phyloP scores from a whole-genome alignment of 2,888 invertebrate genomes.

The Xanthia togata region DNA sequence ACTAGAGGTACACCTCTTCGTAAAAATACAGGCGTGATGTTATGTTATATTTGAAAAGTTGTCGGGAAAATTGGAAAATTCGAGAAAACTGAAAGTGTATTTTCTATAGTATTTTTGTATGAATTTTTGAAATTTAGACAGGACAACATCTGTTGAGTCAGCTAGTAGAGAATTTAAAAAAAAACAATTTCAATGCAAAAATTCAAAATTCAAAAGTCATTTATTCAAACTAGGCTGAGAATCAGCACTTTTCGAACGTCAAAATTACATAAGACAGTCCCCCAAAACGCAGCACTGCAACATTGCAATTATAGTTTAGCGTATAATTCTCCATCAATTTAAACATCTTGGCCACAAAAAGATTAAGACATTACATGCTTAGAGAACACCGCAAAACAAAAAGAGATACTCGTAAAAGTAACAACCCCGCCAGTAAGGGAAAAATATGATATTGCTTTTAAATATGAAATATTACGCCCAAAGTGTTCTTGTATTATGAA shows the following conservation, averaged over 20 bases:
- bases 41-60: too few relatives aligned
- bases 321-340: neutral
- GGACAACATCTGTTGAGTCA: neutral
- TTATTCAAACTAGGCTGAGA: too few relatives aligned
- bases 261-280: too few relatives aligned
- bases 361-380: conserved; percentile 32
- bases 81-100: neutral
- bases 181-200: too few relatives aligned
- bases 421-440: conserved; percentile 75
- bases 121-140: neutral
- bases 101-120: too few relatives aligned
- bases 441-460: conserved; percentile 87
- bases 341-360: conserved; percentile 4
- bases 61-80: neutral
- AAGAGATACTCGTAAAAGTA: conserved; percentile 65
- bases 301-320: neutral
- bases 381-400: conserved; percentile 39
- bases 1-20: too few relatives aligned
- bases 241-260: too few relatives aligned
- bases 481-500: conserved; percentile 83
- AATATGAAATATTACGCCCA: conserved; percentile 86
- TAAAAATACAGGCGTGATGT: too few relatives aligned
- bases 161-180: neutral
- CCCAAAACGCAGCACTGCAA: too few relatives aligned
- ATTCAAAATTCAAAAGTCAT: too few relatives aligned